phyloP scores from a whole-genome alignment of 2,888 invertebrate species.

The Chloroclystis v-ata region DNA sequence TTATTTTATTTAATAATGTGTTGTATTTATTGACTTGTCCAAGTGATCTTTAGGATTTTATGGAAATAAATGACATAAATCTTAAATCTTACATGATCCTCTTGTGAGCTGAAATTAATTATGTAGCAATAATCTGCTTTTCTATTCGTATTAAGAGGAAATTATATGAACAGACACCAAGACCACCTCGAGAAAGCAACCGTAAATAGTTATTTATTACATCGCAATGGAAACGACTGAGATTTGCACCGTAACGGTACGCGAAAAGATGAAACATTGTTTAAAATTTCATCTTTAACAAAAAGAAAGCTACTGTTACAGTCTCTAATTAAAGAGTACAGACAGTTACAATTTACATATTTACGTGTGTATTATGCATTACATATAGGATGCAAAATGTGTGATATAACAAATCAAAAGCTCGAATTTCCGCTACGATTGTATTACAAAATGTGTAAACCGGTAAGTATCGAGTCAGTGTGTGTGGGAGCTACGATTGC shows the following conservation, averaged over 20 bases:
- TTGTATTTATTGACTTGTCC: no score
- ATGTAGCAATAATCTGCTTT: no score
- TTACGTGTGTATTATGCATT: constrained; percentile 35
- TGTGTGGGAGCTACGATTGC: constrained; percentile 44
- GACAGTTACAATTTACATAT: constrained; percentile 32
- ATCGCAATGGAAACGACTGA: constrained; percentile 46
- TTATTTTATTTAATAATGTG: no score
- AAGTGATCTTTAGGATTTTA: no score
- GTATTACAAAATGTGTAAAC: constrained; percentile 70
- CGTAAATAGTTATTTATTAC: constrained; percentile 39
- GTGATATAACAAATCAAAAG: constrained; percentile 58
- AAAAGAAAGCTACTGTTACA: constrained; percentile 23
- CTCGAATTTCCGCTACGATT: constrained; percentile 54
- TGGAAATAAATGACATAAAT: no score
- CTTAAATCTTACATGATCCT: no score
- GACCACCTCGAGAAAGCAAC: constrained; percentile 52
- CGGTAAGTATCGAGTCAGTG: constrained; percentile 59
- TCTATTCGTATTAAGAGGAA: no score
- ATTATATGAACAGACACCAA: constrained; percentile 38
- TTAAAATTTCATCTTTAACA: constrained; percentile 15
- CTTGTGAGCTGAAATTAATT: no score
- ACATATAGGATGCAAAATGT: constrained; percentile 32
- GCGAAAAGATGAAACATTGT: constrained; percentile 24
- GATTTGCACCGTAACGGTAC: constrained; percentile 38
- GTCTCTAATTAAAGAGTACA: constrained; percentile 18